phyloP scores from a whole-genome alignment of 2,888 invertebrate species.

The Pomacea canaliculata region DNA sequence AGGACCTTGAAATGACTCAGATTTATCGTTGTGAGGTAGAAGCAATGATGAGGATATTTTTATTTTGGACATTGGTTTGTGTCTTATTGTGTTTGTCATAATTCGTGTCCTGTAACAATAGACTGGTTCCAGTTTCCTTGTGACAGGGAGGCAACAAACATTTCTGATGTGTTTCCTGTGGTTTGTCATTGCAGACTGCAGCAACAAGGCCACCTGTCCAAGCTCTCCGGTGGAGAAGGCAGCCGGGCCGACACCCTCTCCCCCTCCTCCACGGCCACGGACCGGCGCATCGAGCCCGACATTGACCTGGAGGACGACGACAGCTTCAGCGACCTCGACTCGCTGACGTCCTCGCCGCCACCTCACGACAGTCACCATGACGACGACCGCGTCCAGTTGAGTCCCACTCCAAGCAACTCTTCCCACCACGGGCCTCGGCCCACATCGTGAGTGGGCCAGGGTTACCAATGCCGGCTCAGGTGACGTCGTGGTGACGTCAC shows the following conservation, averaged over 20 bases:
- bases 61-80: too few species aligned
- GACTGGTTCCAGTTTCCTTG: too few species aligned
- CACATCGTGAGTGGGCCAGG: neutral
- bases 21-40: too few species aligned
- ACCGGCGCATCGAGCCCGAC: constrained; percentile 31
- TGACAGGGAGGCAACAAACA: too few species aligned
- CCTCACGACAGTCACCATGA: constrained; percentile 18
- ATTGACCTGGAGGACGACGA: constrained; percentile 37
- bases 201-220: constrained; percentile 32
- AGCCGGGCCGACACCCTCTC: constrained; percentile 31
- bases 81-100: too few species aligned
- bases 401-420: neutral
- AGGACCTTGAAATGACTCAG: too few species aligned
- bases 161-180: too few species aligned
- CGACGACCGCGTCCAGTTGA: constrained; percentile 1
- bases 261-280: constrained; percentile 31
- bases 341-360: constrained; percentile 18
- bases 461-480: neutral
- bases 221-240: constrained; percentile 23
- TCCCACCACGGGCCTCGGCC: neutral
- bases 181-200: constrained; percentile 27
- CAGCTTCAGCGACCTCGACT: constrained; percentile 35
- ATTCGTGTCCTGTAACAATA: too few species aligned
- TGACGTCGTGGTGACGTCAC: neutral
- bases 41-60: too few species aligned